These are phyloP conservation scores for Monomorium pharaonis DNA, from an alignment of 1,140 invertebrate species.

Conservation along the genomic window DNA sequence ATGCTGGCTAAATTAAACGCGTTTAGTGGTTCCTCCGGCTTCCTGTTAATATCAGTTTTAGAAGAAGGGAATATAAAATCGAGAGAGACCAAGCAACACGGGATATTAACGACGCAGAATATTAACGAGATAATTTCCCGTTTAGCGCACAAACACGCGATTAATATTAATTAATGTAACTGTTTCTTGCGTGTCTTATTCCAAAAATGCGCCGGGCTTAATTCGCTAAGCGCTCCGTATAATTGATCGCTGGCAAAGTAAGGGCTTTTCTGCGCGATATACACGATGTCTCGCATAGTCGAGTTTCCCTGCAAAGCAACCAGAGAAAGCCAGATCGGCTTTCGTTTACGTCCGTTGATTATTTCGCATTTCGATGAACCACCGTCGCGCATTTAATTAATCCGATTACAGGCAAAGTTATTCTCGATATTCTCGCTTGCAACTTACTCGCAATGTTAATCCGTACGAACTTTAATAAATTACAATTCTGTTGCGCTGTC, in stretches of 20 bases:
- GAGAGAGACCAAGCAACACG: background rate
- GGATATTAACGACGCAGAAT: conserved; percentile 41
- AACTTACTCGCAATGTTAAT: conserved; percentile 41
- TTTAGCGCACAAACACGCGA: conserved; percentile 1
- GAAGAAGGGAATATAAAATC: conserved; percentile 26
- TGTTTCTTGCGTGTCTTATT: background rate
- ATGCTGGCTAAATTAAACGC: conserved; percentile 30
- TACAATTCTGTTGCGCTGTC: conserved; percentile 20
- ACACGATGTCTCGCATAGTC: background rate
- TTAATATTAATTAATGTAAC: conserved; percentile 47
- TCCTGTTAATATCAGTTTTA: conserved; percentile 39
- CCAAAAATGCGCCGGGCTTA: conserved; percentile 3
- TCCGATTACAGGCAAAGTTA: conserved; percentile 46
- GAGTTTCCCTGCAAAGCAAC: conserved; percentile 20
- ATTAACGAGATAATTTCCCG: conserved; percentile 44
- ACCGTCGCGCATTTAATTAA: conserved; percentile 50
- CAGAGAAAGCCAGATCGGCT: conserved; percentile 45
- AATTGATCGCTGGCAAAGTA: background rate
- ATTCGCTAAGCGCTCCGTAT: conserved; percentile 12
- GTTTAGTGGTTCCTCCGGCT: conserved; percentile 21
- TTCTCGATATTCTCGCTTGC: conserved; percentile 49
- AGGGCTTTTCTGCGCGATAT: conserved; percentile 23
- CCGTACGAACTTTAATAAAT: conserved; percentile 55
- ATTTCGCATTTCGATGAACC: conserved; percentile 55
- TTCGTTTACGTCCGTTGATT: conserved; percentile 38